Evolutionary conservation across 2,113 vertebrate genomes (phyloP).

Genomic region (Ailuropoda melanoleuca): DNA sequence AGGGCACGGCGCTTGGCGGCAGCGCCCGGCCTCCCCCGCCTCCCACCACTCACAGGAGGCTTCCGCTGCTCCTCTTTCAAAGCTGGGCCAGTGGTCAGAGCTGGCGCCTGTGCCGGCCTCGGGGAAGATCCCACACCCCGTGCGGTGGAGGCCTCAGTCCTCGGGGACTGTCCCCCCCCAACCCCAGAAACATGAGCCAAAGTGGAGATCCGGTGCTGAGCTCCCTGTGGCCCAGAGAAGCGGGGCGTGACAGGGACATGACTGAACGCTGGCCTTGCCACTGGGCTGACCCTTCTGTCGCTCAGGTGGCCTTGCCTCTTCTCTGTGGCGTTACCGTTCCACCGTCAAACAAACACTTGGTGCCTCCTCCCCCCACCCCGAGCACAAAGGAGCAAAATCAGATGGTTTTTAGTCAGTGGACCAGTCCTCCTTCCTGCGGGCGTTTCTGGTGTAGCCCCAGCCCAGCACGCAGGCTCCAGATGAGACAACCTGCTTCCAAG

Average conservation of each 20-base stretch:
- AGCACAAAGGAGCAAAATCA: neutral
- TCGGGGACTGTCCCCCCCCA: neutral
- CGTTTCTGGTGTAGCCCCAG: neutral
- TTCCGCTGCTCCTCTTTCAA: constrained; percentile 48
- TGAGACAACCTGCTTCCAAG: neutral
- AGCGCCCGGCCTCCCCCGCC: neutral
- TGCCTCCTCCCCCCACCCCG: neutral
- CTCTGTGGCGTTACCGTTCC: neutral
- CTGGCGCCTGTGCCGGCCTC: neutral
- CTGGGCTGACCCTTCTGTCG: neutral
- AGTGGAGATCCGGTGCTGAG: neutral
- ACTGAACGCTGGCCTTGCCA: neutral
- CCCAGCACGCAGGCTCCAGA: neutral
- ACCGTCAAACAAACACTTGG: neutral
- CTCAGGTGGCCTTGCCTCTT: neutral
- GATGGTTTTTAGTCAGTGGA: neutral
- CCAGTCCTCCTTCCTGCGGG: neutral
- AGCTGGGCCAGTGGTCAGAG: constrained; percentile 64
- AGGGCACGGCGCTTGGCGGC: accelerated
- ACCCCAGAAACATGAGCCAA: constrained; percentile 46
- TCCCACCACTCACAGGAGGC: neutral
- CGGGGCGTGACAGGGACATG: neutral
- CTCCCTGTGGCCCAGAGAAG: neutral
- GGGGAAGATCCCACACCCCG: constrained; percentile 15
- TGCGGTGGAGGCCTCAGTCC: neutral